Conservation (phyloP, 2,797 vertebrate genomes). For the Myotis planiceps region DNA sequence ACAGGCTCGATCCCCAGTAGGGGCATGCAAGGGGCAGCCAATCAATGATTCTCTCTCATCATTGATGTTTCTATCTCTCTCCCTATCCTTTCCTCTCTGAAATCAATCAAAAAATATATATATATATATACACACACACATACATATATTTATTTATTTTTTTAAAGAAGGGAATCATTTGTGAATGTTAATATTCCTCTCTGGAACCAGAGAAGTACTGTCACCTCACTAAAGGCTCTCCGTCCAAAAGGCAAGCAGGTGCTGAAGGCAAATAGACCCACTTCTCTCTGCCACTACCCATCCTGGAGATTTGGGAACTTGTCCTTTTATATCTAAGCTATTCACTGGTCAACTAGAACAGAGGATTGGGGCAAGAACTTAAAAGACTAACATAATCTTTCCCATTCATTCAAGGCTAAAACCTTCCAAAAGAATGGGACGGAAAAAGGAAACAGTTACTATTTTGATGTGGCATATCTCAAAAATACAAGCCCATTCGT, state of each 20-base stretch:
- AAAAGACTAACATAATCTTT: neutral
- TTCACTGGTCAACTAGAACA: neutral
- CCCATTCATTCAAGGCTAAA: neutral
- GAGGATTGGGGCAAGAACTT: neutral
- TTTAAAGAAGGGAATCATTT: neutral
- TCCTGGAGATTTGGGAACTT: neutral
- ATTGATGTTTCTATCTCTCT: too few species aligned
- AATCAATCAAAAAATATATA: too few species aligned
- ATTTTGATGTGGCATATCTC: neutral
- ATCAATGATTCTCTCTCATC: too few species aligned
- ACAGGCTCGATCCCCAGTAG: too few species aligned
- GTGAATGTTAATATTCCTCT: neutral
- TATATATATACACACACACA: too few species aligned
- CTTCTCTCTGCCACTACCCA: neutral
- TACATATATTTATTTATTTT: fast-evolving
- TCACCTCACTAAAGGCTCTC: neutral
- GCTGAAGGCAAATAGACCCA: neutral
- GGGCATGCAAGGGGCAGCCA: too few species aligned
- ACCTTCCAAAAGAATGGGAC: neutral
- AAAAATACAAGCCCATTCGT: neutral
- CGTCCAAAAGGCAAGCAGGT: neutral
- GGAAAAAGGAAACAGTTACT: neutral
- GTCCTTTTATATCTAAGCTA: neutral
- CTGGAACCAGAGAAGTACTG: neutral
- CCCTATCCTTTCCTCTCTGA: too few species aligned